phyloP scores from a whole-genome alignment of 2,797 vertebrate genomes.

The Decapterus maruadsi region DNA sequence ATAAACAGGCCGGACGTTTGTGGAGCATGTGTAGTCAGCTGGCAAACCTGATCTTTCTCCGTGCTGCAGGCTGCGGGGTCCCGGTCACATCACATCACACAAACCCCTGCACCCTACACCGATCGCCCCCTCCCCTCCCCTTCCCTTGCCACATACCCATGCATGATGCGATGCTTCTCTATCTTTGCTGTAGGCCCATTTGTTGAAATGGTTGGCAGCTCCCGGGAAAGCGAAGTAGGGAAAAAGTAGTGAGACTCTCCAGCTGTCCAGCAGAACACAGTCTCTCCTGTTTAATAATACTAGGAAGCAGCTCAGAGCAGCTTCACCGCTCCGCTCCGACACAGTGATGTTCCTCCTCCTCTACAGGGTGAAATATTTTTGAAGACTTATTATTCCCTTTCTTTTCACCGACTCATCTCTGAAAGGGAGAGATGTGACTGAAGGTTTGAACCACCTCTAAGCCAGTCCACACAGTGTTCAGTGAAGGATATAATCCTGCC shows the following conservation, averaged over 20 bases:
- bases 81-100: constrained; percentile 56
- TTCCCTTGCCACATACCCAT: constrained; percentile 23
- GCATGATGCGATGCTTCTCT: constrained; percentile 28
- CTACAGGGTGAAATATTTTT: constrained; percentile 55
- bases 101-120: constrained; percentile 10
- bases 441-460: constrained; percentile 56
- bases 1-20: constrained; percentile 70
- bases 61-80: constrained; percentile 48
- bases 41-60: constrained; percentile 66
- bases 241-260: constrained; percentile 36
- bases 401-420: constrained; percentile 62
- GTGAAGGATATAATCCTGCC: constrained; percentile 69
- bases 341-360: constrained; percentile 43
- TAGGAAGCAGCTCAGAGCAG: constrained; percentile 56
- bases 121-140: not conserved
- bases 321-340: constrained; percentile 27
- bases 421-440: constrained; percentile 39
- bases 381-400: constrained; percentile 61
- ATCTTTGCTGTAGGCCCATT: constrained; percentile 21
- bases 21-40: constrained; percentile 70
- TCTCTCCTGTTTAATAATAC: constrained; percentile 43
- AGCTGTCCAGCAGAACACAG: constrained; percentile 43
- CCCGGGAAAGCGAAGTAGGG: constrained; percentile 37
- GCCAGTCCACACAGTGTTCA: constrained; percentile 51
- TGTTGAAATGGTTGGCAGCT: constrained; percentile 46